Conservation (phyloP, 2,888 invertebrate species). For the Drosophila mimetica region DNA sequence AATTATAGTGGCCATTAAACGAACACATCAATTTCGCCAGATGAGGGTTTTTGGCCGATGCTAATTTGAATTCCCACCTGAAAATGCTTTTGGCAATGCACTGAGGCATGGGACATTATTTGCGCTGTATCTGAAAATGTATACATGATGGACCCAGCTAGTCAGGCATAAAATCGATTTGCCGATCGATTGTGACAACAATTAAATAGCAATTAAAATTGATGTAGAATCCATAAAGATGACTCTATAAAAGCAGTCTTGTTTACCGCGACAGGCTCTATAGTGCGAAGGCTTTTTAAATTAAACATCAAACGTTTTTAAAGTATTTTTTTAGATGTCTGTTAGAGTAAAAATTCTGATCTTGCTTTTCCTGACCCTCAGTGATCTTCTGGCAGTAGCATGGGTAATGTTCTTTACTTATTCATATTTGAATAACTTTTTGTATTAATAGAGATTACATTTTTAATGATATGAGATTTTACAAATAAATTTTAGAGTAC, state of each 20-base stretch:
- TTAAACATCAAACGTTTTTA: background rate
- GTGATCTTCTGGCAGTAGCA: slow-evolving; percentile 33
- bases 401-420: slow-evolving; percentile 61
- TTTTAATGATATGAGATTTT: too few relatives aligned
- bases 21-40: slow-evolving; percentile 2
- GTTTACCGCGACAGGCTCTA: slow-evolving; percentile 26
- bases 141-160: slow-evolving; percentile 11
- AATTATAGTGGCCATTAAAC: slow-evolving; percentile 28
- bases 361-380: slow-evolving; percentile 46
- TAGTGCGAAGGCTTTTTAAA: slow-evolving; percentile 32
- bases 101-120: slow-evolving; percentile 30
- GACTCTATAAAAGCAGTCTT: slow-evolving; percentile 26
- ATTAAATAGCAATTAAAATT: slow-evolving; percentile 55
- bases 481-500: too few relatives aligned
- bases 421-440: background rate
- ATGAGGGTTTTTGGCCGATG: slow-evolving; percentile 12
- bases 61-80: slow-evolving; percentile 30
- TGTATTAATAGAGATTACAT: too few relatives aligned
- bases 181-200: slow-evolving; percentile 9
- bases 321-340: slow-evolving; percentile 41
- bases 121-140: background rate
- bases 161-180: slow-evolving; percentile 49
- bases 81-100: slow-evolving; percentile 48
- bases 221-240: background rate
- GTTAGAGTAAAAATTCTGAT: slow-evolving; percentile 16